Conservation (phyloP, 1,140 invertebrate species). For the Araneus ventricosus region DNA sequence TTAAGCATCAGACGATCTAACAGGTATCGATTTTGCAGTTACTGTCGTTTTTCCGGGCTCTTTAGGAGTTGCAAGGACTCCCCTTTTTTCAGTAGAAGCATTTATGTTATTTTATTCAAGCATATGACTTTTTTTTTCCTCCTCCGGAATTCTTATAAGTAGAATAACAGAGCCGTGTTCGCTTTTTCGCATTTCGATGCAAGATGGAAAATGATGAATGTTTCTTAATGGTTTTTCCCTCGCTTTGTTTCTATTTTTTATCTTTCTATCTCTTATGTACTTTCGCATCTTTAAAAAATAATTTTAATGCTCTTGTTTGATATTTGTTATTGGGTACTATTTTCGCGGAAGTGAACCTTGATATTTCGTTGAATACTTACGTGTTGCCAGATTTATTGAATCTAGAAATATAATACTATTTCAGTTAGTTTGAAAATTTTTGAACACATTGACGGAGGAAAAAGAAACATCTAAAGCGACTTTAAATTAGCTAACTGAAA, state of each 20-base stretch:
- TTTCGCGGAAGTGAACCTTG: too few relatives aligned
- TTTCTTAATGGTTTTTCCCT: background rate
- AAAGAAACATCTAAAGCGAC: too few relatives aligned
- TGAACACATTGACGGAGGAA: too few relatives aligned
- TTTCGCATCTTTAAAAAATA: too few relatives aligned
- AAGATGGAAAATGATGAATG: background rate
- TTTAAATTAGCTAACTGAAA: too few relatives aligned
- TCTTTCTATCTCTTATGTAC: background rate
- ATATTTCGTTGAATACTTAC: too few relatives aligned
- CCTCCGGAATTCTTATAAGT: too few relatives aligned
- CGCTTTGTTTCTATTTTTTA: background rate
- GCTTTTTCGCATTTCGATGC: background rate
- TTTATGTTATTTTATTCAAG: background rate
- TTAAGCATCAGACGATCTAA: slow-evolving; percentile 46
- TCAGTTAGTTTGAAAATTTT: too few relatives aligned
- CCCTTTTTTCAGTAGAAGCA: background rate
- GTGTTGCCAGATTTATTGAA: too few relatives aligned
- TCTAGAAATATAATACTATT: too few relatives aligned
- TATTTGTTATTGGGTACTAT: too few relatives aligned
- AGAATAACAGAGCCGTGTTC: background rate
- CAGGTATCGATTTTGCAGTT: slow-evolving; percentile 34
- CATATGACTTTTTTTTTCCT: background rate
- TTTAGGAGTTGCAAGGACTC: background rate
- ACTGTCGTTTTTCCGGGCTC: background rate
- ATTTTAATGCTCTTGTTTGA: too few relatives aligned